Percentiles rank a stretch among this genome's conserved stretches.
These are phyloP conservation scores for Genyomyrus donnyi DNA, from an alignment of 2,113 vertebrate genomes.

Conservation along the genomic window DNA sequence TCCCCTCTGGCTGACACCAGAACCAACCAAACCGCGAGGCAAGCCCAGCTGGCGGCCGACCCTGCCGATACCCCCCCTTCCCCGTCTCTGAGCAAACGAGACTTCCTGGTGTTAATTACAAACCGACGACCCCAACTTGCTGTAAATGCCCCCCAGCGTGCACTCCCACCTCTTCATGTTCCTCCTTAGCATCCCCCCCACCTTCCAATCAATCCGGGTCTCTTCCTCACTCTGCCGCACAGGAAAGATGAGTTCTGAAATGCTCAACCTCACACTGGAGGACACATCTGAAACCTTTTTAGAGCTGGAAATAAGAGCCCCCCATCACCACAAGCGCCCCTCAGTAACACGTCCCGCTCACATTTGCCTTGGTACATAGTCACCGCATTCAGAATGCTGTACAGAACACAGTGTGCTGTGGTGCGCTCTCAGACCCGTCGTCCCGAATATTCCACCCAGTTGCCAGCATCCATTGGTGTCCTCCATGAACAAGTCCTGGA, in stretches of 20 bases:
- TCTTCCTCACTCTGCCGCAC: neutral
- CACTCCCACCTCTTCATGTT: neutral
- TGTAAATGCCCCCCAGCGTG: neutral
- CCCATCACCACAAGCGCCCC: neutral
- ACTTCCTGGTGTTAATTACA: slow-evolving; percentile 18
- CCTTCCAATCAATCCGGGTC: neutral
- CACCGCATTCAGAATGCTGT: neutral
- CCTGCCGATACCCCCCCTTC: neutral
- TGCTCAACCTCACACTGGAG: neutral
- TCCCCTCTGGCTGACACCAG: neutral
- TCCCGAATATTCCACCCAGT: neutral
- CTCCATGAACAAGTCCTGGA: neutral
- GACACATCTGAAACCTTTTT: slow-evolving; percentile 18
- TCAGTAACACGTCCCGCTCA: neutral
- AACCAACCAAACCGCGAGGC: neutral
- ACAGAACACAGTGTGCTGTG: neutral
- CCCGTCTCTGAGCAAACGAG: neutral
- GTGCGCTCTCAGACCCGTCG: neutral
- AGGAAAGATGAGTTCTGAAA: neutral
- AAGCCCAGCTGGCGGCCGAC: slow-evolving; percentile 15
- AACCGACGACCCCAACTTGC: neutral
- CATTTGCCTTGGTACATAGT: neutral
- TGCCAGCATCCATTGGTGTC: neutral
- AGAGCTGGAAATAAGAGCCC: neutral
- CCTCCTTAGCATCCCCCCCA: neutral